Percentiles rank a stretch among this genome's conserved stretches.
These are phyloP conservation scores for Epizoanthus scotinus DNA, from an alignment of 92 coral and sea anemone genomes.

Conservation along the genomic window DNA sequence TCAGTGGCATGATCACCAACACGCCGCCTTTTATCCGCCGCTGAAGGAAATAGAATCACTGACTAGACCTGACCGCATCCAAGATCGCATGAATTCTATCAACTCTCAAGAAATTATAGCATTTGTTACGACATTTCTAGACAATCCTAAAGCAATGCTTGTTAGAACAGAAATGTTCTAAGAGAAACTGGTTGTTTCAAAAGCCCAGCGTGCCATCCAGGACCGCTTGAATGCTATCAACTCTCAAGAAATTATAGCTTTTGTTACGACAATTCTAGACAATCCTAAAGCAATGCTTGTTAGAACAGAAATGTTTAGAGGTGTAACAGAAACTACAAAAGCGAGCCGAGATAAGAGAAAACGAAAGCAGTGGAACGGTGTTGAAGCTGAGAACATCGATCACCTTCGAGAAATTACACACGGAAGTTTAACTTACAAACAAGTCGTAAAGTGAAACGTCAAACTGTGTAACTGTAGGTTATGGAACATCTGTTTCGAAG, in stretches of 20 bases:
- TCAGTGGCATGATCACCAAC: conserved; percentile 82
- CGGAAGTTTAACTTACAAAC: no score
- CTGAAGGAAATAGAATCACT: conserved; percentile 67
- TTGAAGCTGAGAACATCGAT: no score
- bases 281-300: conserved; percentile 69
- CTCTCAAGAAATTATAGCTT: conserved; percentile 79
- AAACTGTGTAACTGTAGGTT: no score
- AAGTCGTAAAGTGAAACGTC: no score
- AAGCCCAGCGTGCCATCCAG: conserved; percentile 43
- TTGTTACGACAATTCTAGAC: conserved; percentile 66
- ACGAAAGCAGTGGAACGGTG: no score
- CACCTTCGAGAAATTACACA: no score
- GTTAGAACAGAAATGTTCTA: conserved; percentile 84
- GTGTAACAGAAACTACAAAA: not conserved
- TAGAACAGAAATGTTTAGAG: conserved; percentile 84
- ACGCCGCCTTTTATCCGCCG: conserved; percentile 93
- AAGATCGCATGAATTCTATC: conserved; percentile 72
- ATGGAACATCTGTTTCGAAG: no score
- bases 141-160: conserved; percentile 65
- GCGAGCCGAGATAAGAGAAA: no score
- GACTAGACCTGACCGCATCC: conserved; percentile 65
- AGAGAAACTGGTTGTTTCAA: not conserved
- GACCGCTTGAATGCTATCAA: conserved; percentile 72
- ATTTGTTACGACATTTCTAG: conserved; percentile 72
- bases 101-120: conserved; percentile 78